Conservation (phyloP, 1,140 invertebrate genomes). For the Dinoponera quadriceps region DNA sequence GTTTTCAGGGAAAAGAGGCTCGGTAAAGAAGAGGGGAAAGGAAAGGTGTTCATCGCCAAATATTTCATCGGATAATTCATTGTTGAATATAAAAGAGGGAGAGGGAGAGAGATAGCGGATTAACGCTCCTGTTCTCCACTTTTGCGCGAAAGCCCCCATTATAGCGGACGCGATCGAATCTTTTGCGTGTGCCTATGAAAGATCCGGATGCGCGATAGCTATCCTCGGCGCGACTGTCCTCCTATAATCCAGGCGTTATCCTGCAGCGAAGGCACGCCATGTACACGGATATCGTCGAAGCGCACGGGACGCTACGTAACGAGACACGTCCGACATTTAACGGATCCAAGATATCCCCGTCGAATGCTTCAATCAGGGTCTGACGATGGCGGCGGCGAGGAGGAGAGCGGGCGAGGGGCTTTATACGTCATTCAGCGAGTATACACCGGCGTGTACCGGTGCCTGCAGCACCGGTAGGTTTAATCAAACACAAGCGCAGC, state of each 20-base stretch:
- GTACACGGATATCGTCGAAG: constrained; percentile 28
- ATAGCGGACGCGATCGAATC: background rate
- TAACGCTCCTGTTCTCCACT: background rate
- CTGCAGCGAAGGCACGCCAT: constrained; percentile 39
- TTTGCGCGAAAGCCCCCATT: background rate
- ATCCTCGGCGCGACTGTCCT: constrained; percentile 15
- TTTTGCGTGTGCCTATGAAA: background rate
- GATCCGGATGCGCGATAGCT: constrained; percentile 43
- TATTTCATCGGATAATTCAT: background rate
- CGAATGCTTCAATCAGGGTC: constrained; percentile 68
- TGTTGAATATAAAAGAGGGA: background rate
- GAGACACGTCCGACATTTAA: constrained; percentile 67
- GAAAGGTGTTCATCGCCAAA: too few relatives aligned
- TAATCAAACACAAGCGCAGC: constrained; percentile 74
- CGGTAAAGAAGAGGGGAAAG: too few relatives aligned
- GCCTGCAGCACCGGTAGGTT: constrained; percentile 65
- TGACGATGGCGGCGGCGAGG: constrained; percentile 45
- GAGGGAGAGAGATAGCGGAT: too few relatives aligned
- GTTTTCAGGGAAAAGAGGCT: background rate
- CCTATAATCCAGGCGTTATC: constrained; percentile 54
- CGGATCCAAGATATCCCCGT: constrained; percentile 68
- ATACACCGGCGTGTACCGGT: constrained; percentile 60
- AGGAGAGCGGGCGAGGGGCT: constrained; percentile 58
- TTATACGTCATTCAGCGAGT: constrained; percentile 68
- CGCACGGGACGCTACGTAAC: constrained; percentile 64